These are phyloP conservation scores for Dolichotis patagonum DNA, from an alignment of 2,113 vertebrate species.

Conservation along the genomic window DNA sequence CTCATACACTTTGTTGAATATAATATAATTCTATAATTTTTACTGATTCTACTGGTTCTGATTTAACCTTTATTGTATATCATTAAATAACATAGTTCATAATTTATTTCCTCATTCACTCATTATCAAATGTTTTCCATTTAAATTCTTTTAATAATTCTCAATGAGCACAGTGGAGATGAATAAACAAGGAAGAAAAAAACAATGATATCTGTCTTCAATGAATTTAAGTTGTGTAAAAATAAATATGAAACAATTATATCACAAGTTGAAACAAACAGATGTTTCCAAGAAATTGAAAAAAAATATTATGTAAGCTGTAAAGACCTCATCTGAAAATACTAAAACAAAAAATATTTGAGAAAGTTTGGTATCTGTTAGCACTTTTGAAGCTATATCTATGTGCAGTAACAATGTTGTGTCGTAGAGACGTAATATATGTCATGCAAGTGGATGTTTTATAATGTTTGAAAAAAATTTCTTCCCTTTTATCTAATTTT, in stretches of 20 bases:
- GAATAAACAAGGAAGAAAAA: rapidly evolving
- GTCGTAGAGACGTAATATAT: neutral
- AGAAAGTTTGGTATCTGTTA: neutral
- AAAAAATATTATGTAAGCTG: neutral
- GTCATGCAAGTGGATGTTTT: neutral
- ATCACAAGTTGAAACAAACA: neutral
- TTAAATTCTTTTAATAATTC: neutral
- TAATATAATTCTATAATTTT: neutral
- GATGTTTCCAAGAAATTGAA: neutral
- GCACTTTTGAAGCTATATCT: neutral
- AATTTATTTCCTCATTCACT: neutral
- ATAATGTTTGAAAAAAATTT: neutral
- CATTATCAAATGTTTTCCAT: neutral
- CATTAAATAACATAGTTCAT: neutral
- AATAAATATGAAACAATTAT: neutral
- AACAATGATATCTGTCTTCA: neutral
- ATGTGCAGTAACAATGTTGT: neutral
- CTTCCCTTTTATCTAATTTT: neutral
- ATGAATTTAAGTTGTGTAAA: neutral
- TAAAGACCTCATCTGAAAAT: neutral
- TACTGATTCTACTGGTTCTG: neutral
- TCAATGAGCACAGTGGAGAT: neutral
- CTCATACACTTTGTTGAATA: neutral
- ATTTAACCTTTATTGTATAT: neutral
- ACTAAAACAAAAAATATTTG: neutral